A percentile compares a stretch with the other conserved stretches of the same genome.
Conservation (phyloP, 2,797 vertebrate genomes). For the Peromyscus melanophrys region DNA sequence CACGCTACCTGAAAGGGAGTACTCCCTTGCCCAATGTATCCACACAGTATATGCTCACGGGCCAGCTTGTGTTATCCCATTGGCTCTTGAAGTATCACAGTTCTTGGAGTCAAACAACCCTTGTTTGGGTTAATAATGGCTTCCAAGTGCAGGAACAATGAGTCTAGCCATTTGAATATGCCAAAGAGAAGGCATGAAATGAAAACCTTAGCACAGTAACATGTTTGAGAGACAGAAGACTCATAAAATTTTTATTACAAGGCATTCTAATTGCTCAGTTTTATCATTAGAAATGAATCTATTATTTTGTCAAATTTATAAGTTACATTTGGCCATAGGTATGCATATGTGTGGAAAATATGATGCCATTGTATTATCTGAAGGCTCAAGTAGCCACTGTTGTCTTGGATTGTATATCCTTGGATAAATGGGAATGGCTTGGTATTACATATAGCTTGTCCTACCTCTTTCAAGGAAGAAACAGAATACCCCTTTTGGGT, state of each 20-base stretch:
- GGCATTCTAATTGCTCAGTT: not conserved
- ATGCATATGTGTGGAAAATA: not conserved
- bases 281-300: not conserved
- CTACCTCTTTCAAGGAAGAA: not conserved
- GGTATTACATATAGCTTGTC: not conserved
- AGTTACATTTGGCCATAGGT: not conserved
- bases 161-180: not conserved
- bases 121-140: not conserved
- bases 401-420: not conserved
- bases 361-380: not conserved
- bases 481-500: not conserved
- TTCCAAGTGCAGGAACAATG: not conserved
- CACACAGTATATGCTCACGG: not conserved
- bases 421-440: not conserved
- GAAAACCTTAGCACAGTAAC: not conserved
- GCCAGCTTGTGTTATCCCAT: not conserved
- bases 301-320: conserved; percentile 5
- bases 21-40: not conserved
- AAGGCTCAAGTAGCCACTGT: not conserved
- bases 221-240: not conserved
- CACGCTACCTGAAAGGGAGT: not conserved
- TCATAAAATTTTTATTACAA: not conserved
- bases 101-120: not conserved
- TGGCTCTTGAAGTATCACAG: not conserved
- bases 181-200: not conserved